These are phyloP conservation scores for Lordiphosa clarofinis DNA, from an alignment of 1,140 invertebrate species.

Conservation along the genomic window DNA sequence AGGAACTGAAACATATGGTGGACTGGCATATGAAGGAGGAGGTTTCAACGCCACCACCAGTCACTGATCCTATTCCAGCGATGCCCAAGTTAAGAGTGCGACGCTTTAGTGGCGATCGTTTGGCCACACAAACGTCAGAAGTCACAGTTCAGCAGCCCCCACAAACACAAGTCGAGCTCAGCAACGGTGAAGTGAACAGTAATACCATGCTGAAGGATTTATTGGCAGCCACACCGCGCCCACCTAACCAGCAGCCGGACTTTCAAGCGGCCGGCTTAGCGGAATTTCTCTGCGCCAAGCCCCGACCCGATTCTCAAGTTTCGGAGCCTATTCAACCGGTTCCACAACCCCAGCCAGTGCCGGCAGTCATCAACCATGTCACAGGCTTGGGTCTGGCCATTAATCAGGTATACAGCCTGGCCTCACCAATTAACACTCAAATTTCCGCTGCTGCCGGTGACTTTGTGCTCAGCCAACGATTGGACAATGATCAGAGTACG, in stretches of 20 bases:
- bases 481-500: conserved; percentile 4
- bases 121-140: background rate
- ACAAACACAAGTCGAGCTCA: background rate
- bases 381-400: conserved; percentile 40
- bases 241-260: conserved; percentile 22
- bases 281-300: conserved; percentile 28
- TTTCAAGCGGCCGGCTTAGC: conserved; percentile 26
- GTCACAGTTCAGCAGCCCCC: background rate
- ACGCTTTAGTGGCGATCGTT: conserved; percentile 53
- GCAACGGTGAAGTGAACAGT: too few species aligned
- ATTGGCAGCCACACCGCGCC: too few species aligned
- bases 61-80: too few species aligned
- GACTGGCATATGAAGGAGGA: conserved; percentile 17
- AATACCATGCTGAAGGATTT: conserved; percentile 33
- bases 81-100: conserved; percentile 48
- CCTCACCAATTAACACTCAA: background rate
- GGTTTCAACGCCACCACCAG: too few species aligned
- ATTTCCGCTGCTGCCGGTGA: background rate
- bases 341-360: background rate
- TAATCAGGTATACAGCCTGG: conserved; percentile 36
- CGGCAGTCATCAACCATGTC: conserved; percentile 33
- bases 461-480: conserved; percentile 30
- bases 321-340: background rate
- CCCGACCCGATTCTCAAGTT: background rate
- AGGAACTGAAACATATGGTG: conserved; percentile 40